A percentile compares a stretch with the other conserved stretches of the same genome.
These are phyloP conservation scores for Aelia acuminata DNA, from an alignment of 2,888 invertebrate genomes.

Conservation along the genomic window DNA sequence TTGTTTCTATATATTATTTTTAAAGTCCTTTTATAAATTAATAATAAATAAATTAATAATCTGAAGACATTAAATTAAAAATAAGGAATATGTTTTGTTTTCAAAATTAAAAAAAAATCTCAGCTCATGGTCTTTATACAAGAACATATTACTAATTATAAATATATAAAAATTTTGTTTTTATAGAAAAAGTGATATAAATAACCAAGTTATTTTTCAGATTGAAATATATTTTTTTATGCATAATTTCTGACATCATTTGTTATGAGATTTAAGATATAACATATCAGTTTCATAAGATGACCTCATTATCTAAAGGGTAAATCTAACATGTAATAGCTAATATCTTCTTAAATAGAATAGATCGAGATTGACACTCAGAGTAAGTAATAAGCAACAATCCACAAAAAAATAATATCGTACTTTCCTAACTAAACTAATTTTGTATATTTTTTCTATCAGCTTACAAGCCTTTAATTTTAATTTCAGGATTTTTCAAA, in stretches of 20 bases:
- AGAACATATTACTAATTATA: too few species aligned
- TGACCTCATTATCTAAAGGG: constrained; percentile 14
- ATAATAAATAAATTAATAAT: too few species aligned
- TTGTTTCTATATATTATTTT: too few species aligned
- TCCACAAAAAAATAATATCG: background rate
- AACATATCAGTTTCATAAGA: constrained; percentile 45
- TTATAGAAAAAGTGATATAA: too few species aligned
- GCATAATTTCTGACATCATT: constrained; percentile 21
- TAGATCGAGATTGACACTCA: background rate
- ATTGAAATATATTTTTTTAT: background rate
- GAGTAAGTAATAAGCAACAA: background rate
- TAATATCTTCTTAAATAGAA: constrained; percentile 8
- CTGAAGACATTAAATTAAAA: too few species aligned
- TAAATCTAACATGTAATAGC: constrained; percentile 10
- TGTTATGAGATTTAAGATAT: constrained; percentile 46
- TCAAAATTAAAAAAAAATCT: too few species aligned
- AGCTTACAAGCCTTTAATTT: background rate
- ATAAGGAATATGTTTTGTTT: too few species aligned
- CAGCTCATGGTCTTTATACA: too few species aligned
- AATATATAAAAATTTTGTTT: too few species aligned
- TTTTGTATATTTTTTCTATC: background rate
- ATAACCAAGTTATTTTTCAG: background rate
- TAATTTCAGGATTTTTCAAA: background rate
- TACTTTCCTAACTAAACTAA: background rate
- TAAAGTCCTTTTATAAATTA: too few species aligned